Evolutionary conservation across 2,113 vertebrate genomes (phyloP), one percentile per base, ranked within the genome.

Genomic region (Baryphthengus martii): DNA sequence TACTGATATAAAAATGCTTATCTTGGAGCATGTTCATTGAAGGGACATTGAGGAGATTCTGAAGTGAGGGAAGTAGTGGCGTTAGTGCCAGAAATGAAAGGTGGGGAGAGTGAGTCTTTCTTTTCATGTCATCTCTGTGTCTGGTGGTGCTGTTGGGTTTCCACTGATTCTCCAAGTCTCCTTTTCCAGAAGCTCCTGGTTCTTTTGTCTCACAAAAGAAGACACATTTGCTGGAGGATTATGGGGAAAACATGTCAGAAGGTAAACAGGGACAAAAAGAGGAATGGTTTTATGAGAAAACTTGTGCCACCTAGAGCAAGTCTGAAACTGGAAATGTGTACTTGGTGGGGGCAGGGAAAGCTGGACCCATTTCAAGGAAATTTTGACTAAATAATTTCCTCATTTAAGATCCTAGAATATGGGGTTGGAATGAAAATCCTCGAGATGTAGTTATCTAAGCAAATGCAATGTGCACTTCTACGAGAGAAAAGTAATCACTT

Each of bases 401-500:
- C 31, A 29, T 63, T 66, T 90, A 80, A 42, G 55, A 56, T 62
- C 39, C 33, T 84, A 88, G 72, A 88, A 77, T 44, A 71, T 29
- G 28, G 7, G 24, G 28, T 13, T 74, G 52, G 63, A 61, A 93
- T 85, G 84, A 76, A 76, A 90, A 75, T 88, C 63, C 52, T 96
- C 1, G 2, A 86, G 56, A 78, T 47, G 25, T 40, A 78, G 39
- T 49, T 95, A 44, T 90, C 79, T 83, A 83, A 84, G 63, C 63
- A 94, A 77, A 90, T 40, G 56, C 72, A 80, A 67, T 25, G 39
- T 77, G 24, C 18, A 52, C 79, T 77, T 96, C 37, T 92, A 3
- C 33, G 65, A 81, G n/a, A 75, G 45, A 94, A 31, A 66, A 81
- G 40, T 88, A 86, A 94, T 90, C 76, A 56, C n/a, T 90, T 94